Evolutionary conservation across 2,113 vertebrate genomes (phyloP).

Genomic region (Barbus barbus): DNA sequence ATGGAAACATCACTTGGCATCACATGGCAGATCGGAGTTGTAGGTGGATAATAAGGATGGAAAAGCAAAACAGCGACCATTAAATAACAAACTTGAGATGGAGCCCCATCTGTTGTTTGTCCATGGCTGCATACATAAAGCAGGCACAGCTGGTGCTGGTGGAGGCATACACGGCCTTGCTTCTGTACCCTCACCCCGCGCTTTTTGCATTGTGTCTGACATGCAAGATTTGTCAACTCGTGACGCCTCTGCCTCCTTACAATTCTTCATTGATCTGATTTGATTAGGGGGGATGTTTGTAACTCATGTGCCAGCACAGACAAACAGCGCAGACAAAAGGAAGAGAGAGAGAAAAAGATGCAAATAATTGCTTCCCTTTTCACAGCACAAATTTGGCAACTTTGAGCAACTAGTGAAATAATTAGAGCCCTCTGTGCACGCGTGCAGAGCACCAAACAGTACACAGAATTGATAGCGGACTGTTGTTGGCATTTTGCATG

Average conservation of each 20-base stretch:
- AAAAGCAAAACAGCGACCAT: constrained; percentile 47
- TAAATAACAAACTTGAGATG: constrained; percentile 59
- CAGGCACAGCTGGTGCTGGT: constrained; percentile 59
- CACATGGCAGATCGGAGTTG: not conserved
- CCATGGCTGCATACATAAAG: constrained; percentile 53
- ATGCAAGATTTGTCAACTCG: constrained; percentile 37
- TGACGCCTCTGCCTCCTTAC: not conserved
- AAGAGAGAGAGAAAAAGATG: not conserved
- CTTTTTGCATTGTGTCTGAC: constrained; percentile 30
- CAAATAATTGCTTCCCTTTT: constrained; percentile 27
- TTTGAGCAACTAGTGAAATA: constrained; percentile 28
- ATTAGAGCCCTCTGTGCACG: constrained; percentile 19
- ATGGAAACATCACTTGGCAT: constrained; percentile 6
- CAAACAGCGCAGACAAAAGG: not conserved
- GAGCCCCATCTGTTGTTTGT: constrained; percentile 62
- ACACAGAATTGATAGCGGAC: constrained; percentile 20
- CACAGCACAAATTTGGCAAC: constrained; percentile 27
- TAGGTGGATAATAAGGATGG: constrained; percentile 44
- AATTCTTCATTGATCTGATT: constrained; percentile 41
- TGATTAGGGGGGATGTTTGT: constrained; percentile 32
- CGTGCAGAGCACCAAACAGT: constrained; percentile 27
- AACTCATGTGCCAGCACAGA: constrained; percentile 17
- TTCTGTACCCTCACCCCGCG: not conserved
- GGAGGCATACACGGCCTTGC: constrained; percentile 29
- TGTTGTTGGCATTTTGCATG: constrained; percentile 34